phyloP scores from a whole-genome alignment of 2,888 invertebrate genomes.

The Meloe dianella region DNA sequence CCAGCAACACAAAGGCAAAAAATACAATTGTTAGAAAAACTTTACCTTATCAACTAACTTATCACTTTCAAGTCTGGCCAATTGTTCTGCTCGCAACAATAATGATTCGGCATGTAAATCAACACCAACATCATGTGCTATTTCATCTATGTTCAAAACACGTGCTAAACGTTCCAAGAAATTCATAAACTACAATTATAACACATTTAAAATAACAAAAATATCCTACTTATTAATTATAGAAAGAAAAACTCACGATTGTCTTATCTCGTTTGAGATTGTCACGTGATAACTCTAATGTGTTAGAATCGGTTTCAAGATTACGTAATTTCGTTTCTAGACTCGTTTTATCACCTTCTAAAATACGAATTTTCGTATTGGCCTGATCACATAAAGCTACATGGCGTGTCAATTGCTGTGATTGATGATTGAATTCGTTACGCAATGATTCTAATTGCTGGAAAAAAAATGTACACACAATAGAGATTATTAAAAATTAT shows the following conservation, averaged over 20 bases:
- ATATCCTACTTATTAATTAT: not conserved
- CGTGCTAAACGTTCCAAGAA: conserved; percentile 84
- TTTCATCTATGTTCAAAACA: conserved; percentile 84
- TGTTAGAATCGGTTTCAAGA: conserved; percentile 78
- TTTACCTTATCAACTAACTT: conserved; percentile 81
- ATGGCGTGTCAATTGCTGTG: conserved; percentile 73
- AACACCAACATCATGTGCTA: conserved; percentile 79
- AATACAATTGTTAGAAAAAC: not conserved
- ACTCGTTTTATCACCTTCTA: conserved; percentile 79
- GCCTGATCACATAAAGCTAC: conserved; percentile 72
- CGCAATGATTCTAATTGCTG: conserved; percentile 79
- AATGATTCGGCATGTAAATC: conserved; percentile 85
- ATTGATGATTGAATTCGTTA: conserved; percentile 75
- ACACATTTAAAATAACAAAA: conserved; percentile 4
- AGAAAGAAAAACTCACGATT: conserved; percentile 63
- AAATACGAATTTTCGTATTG: conserved; percentile 66
- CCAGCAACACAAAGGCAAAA: not conserved
- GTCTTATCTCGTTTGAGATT: conserved; percentile 77
- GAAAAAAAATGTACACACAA: conserved; percentile 28
- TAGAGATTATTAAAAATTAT: not conserved
- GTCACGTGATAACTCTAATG: conserved; percentile 74
- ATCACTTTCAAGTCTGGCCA: conserved; percentile 80
- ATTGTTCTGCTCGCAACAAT: conserved; percentile 83
- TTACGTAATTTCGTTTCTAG: conserved; percentile 79
- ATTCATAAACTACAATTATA: conserved; percentile 70